These are phyloP conservation scores for Keiferia lycopersicella DNA, from an alignment of 2,888 invertebrate species.

Conservation along the genomic window DNA sequence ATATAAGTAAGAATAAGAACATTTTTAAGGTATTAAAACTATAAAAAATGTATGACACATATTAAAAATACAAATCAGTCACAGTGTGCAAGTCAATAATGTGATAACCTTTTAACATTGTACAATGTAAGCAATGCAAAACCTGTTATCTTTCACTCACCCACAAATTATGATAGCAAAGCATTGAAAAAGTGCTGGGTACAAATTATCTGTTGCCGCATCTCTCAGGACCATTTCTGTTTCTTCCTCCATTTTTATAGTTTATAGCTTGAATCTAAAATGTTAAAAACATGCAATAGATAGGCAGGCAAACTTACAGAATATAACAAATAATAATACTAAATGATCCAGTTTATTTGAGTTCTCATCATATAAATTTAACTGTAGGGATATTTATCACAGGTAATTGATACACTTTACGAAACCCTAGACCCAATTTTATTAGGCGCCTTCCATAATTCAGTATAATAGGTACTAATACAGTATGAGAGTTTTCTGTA, in stretches of 20 bases:
- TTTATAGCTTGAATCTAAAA: background rate
- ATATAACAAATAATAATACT: background rate
- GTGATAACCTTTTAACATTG: background rate
- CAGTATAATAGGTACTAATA: too few relatives aligned
- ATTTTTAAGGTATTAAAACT: too few relatives aligned
- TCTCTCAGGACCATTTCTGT: conserved; percentile 36
- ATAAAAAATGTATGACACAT: too few relatives aligned
- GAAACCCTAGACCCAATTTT: too few relatives aligned
- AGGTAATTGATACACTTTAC: too few relatives aligned
- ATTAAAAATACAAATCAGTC: background rate
- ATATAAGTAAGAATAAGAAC: too few relatives aligned
- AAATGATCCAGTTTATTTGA: background rate
- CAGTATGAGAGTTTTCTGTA: too few relatives aligned
- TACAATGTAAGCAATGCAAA: background rate
- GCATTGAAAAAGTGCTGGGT: conserved; percentile 95
- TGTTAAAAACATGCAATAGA: background rate
- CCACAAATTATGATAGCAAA: conserved; percentile 95
- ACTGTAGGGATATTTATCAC: too few relatives aligned
- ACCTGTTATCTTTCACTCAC: conserved; percentile 79
- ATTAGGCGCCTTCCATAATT: too few relatives aligned
- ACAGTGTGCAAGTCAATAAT: background rate
- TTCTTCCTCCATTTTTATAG: background rate
- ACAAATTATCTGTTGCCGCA: conserved; percentile 87
- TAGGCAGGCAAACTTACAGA: too few relatives aligned
- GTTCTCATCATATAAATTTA: too few relatives aligned